Evolutionary conservation across 2,113 vertebrate species (phyloP), one percentile per base, ranked within the genome.

Genomic region (Castor canadensis): DNA sequence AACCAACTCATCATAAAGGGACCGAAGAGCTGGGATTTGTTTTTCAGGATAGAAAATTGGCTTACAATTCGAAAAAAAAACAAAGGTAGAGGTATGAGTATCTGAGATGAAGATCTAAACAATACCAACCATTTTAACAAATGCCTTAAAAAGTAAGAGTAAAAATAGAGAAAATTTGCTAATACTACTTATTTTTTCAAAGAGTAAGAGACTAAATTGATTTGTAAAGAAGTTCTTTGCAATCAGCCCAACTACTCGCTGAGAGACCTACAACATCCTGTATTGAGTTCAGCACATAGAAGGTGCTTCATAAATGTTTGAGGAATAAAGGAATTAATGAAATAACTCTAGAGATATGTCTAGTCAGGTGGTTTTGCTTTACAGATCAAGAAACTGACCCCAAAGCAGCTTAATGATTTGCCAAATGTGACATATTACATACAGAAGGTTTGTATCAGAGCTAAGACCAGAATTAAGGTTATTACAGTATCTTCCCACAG

Each of bases 331-430:
- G 62, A 77, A 89, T 88, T 76, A 87, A 85, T 56, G 73, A 91
- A 88, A 81, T 43, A 92, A 47, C 15, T 76, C 76, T 64, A 72
- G 40, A 91, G 2, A 56, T 60, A 67, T 58, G 60, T 64, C 47
- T n/a, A 92, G 9, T 35, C 71, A 93, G 85, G 92, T 81, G 20
- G 88, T 45, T 91, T 82, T 82, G 43, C 89, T 79, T 93, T 89
- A 88, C 9, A 72, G n/a, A 77, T 52, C 49, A 91, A 26, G 17
- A 85, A 95, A 72, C 52, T 47, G 64, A 87, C 43, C 35, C 81
- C 49, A 93, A 83, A 87, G 56, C 66, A 79, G 60, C 49, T 67
- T n/a, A 94, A 52, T 52, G 47, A 19, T 73, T 86, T 76, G 43
- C 32, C 56, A 66, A 43, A 56, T 38, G 15, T 87, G 40, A 66